Percentiles rank a stretch among this genome's conserved stretches.
These are phyloP conservation scores for Lophotis ruficrista DNA, from an alignment of 2,113 vertebrate species.

Conservation along the genomic window DNA sequence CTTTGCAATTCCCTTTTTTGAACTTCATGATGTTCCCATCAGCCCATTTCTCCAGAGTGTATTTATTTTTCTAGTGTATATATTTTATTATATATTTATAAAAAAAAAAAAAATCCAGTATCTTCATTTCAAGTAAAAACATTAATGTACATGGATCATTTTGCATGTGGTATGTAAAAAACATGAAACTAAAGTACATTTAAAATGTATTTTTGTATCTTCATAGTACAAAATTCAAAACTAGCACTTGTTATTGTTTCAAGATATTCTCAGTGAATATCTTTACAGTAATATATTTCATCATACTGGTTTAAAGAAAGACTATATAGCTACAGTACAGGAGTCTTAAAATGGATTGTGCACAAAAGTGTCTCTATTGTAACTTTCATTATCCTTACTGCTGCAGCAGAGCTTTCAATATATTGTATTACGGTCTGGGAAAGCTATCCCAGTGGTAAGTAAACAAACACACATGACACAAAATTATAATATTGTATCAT, in stretches of 20 bases:
- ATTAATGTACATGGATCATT: neutral
- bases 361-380: neutral
- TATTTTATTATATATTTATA: neutral
- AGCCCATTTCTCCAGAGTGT: neutral
- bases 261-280: neutral
- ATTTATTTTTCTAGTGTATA: neutral
- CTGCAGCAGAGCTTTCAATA: neutral
- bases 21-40: neutral
- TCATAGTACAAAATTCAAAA: neutral
- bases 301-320: neutral
- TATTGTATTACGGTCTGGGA: neutral
- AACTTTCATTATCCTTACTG: neutral
- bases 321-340: neutral
- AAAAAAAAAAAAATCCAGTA: neutral
- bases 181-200: neutral
- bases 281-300: neutral
- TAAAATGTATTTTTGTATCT: neutral
- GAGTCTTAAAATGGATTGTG: neutral
- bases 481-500: neutral
- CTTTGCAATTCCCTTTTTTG: neutral
- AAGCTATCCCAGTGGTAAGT: neutral
- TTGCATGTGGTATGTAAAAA: neutral
- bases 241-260: neutral
- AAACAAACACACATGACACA: neutral
- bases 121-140: neutral